Conservation (phyloP, 2,113 vertebrate genomes). For the Excalfactoria chinensis region DNA sequence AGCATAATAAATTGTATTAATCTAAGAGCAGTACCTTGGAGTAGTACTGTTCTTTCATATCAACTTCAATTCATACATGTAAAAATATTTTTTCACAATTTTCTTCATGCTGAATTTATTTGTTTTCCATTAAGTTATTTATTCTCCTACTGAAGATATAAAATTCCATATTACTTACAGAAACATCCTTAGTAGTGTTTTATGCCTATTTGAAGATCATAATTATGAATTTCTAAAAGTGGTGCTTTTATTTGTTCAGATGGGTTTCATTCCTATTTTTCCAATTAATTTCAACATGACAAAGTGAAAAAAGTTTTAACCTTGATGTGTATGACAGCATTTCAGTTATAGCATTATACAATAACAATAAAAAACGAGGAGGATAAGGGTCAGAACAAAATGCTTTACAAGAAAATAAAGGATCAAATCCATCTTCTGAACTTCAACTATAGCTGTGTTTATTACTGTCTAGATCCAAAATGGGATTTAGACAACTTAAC, state of each 20-base stretch:
- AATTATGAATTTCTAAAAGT: background rate
- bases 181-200: background rate
- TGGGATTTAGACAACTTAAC: background rate
- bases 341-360: background rate
- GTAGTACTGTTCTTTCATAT: background rate
- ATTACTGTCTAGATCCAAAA: background rate
- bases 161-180: background rate
- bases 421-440: background rate
- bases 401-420: background rate
- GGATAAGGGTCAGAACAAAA: background rate
- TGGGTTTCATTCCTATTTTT: background rate
- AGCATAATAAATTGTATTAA: background rate
- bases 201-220: background rate
- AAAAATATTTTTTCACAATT: background rate
- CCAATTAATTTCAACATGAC: background rate
- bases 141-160: background rate
- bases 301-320: background rate
- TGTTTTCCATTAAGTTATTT: background rate
- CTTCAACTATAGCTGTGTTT: background rate
- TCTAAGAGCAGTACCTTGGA: background rate
- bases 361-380: background rate
- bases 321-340: background rate
- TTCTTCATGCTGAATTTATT: background rate
- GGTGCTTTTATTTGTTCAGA: background rate
- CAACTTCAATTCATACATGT: background rate